Conservation (phyloP, 2,888 invertebrate species). For the Punctoribates punctum region DNA sequence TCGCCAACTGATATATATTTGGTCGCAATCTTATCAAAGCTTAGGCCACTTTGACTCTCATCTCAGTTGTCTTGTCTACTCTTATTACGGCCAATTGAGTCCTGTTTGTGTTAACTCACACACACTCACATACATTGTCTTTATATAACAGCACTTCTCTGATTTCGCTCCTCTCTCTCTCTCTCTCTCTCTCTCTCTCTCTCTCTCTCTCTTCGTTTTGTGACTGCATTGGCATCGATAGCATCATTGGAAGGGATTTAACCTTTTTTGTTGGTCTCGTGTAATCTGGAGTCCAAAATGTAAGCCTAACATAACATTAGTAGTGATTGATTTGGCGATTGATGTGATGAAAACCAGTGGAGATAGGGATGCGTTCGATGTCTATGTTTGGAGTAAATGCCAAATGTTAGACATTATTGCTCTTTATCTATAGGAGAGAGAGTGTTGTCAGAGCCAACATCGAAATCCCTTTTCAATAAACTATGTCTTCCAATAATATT, state of each 20-base stretch:
- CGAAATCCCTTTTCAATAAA: constrained; percentile 8
- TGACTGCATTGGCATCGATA: background rate
- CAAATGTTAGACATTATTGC: constrained; percentile 15
- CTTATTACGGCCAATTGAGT: constrained; percentile 37
- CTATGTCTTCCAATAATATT: background rate
- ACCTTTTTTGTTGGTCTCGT: constrained; percentile 15
- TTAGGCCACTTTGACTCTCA: constrained; percentile 34
- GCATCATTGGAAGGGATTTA: background rate
- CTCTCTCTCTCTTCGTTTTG: background rate
- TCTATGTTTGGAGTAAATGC: background rate
- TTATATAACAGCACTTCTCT: background rate
- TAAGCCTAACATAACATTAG: constrained; percentile 23
- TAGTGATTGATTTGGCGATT: constrained; percentile 32
- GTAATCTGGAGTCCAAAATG: constrained; percentile 6
- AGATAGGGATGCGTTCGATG: background rate
- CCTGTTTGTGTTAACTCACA: constrained; percentile 22
- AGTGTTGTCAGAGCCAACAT: background rate
- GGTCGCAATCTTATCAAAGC: constrained; percentile 21
- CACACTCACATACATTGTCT: constrained; percentile 31
- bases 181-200: background rate
- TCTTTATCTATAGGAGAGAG: background rate
- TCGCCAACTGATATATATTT: constrained; percentile 18
- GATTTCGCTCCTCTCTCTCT: background rate
- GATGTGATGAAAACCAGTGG: constrained; percentile 18
- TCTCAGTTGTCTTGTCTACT: constrained; percentile 38